phyloP scores from a whole-genome alignment of 2,888 invertebrate genomes.

The Apamea monoglypha region DNA sequence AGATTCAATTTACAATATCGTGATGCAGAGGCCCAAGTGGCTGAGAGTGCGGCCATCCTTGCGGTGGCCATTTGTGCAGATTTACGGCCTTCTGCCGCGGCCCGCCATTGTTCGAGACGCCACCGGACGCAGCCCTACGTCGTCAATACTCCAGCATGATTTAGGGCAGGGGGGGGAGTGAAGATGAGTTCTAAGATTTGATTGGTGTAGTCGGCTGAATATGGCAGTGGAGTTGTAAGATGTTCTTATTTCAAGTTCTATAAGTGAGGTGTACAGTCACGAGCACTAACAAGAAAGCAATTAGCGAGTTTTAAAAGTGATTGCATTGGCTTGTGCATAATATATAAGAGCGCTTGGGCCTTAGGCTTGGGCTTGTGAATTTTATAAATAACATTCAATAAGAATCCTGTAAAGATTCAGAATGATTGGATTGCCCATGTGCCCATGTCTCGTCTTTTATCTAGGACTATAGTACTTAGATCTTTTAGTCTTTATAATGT shows the following conservation, averaged over 20 bases:
- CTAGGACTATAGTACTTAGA: background rate
- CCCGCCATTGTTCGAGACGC: constrained; percentile 63
- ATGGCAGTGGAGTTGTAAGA: background rate
- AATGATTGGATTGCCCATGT: background rate
- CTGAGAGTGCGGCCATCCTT: constrained; percentile 47
- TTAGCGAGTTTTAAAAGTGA: background rate
- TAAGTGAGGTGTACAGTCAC: background rate
- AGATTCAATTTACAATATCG: constrained; percentile 40
- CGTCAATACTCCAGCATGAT: constrained; percentile 63
- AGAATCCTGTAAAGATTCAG: background rate
- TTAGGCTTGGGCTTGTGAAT: too few relatives aligned
- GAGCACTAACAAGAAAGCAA: background rate
- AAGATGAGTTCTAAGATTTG: background rate
- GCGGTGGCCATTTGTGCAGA: constrained; percentile 67
- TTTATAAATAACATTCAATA: background rate
- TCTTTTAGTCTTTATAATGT: background rate
- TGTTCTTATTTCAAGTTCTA: background rate
- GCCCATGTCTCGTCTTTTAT: background rate
- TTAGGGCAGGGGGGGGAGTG: constrained; percentile 20
- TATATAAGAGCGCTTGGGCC: background rate
- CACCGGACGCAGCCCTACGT: constrained; percentile 39
- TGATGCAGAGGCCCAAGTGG: constrained; percentile 23
- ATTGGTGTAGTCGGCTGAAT: background rate
- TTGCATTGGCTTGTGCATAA: background rate
- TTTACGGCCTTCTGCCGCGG: constrained; percentile 64